phyloP scores from a whole-genome alignment of 2,888 invertebrate species.

The Cremastinae sp. region DNA sequence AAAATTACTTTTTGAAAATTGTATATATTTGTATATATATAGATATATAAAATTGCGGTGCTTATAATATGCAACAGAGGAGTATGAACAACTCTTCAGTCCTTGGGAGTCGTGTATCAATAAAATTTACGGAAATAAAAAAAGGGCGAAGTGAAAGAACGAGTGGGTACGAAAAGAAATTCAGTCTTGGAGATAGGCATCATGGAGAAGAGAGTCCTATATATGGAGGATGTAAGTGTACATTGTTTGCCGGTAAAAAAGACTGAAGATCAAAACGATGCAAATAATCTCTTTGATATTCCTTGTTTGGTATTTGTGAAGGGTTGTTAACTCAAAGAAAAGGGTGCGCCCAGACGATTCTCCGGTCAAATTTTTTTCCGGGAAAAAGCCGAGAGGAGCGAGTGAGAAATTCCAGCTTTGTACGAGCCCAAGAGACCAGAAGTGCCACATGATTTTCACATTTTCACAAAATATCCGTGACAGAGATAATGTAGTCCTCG shows the following conservation, averaged over 20 bases:
- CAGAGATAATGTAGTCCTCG: too few species aligned
- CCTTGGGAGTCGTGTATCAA: constrained; percentile 45
- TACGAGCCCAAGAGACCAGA: too few species aligned
- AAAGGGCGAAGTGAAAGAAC: constrained; percentile 18
- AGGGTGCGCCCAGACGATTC: not conserved
- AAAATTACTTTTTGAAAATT: too few species aligned
- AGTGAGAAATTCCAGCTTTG: too few species aligned
- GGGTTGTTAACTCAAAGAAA: not conserved
- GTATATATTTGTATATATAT: too few species aligned
- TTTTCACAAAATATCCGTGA: too few species aligned
- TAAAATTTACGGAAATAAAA: constrained; percentile 45
- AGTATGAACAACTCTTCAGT: constrained; percentile 62
- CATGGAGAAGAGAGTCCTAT: not conserved
- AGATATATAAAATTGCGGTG: constrained; percentile 58
- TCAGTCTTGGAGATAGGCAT: not conserved
- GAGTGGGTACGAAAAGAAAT: constrained; percentile 4
- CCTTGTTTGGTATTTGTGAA: constrained; percentile 19
- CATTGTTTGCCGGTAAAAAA: constrained; percentile 27
- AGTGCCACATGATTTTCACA: too few species aligned
- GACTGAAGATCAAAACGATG: constrained; percentile 30
- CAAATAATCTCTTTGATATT: constrained; percentile 53
- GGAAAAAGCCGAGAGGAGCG: not conserved
- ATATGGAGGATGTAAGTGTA: not conserved
- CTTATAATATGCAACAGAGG: constrained; percentile 55
- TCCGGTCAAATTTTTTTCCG: not conserved